Percentiles rank a stretch among this genome's conserved stretches.
These are phyloP conservation scores for Myopa testacea DNA, from an alignment of 2,888 invertebrate species.

Conservation along the genomic window DNA sequence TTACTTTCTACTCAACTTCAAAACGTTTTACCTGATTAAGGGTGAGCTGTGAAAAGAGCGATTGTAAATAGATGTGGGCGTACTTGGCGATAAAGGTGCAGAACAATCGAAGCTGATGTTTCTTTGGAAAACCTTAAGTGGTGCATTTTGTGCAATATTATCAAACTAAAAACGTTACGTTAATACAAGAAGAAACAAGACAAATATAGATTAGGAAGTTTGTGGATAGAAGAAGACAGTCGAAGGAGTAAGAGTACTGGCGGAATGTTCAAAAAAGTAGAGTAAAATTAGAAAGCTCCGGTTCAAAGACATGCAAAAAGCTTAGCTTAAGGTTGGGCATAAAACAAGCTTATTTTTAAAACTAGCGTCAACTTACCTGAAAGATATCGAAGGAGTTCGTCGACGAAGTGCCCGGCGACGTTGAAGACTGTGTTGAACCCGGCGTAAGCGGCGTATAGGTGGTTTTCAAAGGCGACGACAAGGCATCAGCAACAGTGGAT, in stretches of 20 bases:
- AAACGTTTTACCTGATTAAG: slow-evolving; percentile 63
- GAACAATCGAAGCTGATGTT: slow-evolving; percentile 69
- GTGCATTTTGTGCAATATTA: slow-evolving; percentile 68
- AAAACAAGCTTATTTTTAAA: too few relatives aligned
- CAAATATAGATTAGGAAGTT: slow-evolving; percentile 42
- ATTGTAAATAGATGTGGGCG: slow-evolving; percentile 67
- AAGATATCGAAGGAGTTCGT: slow-evolving; percentile 64
- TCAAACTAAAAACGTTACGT: slow-evolving; percentile 61
- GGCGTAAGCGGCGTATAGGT: slow-evolving; percentile 64
- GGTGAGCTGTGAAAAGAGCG: slow-evolving; percentile 68
- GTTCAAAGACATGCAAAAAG: not conserved
- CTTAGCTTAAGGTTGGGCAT: too few relatives aligned
- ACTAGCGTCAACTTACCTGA: slow-evolving; percentile 57
- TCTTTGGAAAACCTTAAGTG: slow-evolving; percentile 68
- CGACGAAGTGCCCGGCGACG: slow-evolving; percentile 60
- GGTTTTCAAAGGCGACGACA: slow-evolving; percentile 46
- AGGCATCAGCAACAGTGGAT: slow-evolving; percentile 40
- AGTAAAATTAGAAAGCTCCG: not conserved
- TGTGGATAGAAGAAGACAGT: slow-evolving; percentile 12
- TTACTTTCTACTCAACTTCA: not conserved
- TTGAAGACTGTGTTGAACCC: slow-evolving; percentile 65
- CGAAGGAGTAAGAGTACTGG: not conserved
- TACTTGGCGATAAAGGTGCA: slow-evolving; percentile 68
- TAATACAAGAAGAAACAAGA: slow-evolving; percentile 44
- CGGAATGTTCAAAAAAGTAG: not conserved